Evolutionary conservation across 2,888 invertebrate species (phyloP).

Genomic region (Branchinecta sandiegonensis): DNA sequence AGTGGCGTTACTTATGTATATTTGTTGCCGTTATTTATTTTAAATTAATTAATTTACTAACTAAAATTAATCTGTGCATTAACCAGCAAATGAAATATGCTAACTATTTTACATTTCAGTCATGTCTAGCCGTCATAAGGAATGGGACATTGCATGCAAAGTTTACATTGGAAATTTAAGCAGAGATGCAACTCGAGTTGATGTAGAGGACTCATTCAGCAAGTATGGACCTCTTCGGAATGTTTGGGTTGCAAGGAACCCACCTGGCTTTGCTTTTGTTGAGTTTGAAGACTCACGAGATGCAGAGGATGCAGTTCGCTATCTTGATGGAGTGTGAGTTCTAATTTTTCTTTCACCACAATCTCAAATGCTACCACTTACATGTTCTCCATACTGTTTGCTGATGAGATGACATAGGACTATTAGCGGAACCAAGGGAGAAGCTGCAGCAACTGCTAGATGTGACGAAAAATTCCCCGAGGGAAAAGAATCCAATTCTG

Average conservation of each 20-base stretch:
- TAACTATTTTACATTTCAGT: not conserved
- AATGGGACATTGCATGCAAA: constrained; percentile 76
- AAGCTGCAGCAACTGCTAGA: no score
- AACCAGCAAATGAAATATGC: not conserved
- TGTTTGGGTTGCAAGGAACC: constrained; percentile 87
- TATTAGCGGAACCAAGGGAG: no score
- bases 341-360: not conserved
- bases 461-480: no score
- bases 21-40: no score
- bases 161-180: constrained; percentile 86
- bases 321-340: constrained; percentile 65
- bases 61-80: no score
- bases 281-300: constrained; percentile 78
- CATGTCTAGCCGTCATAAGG: constrained; percentile 43
- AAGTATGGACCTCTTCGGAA: constrained; percentile 77
- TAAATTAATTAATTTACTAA: no score
- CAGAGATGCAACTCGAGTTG: constrained; percentile 75
- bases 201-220: constrained; percentile 69
- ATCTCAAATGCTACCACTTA: not conserved
- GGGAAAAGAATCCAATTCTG: no score
- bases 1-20: no score
- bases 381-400: not conserved
- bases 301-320: constrained; percentile 69
- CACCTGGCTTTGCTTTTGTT: constrained; percentile 80
- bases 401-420: no score